Evolutionary conservation across 2,797 vertebrate species (phyloP).

Genomic region (Sebastes umbrosus): DNA sequence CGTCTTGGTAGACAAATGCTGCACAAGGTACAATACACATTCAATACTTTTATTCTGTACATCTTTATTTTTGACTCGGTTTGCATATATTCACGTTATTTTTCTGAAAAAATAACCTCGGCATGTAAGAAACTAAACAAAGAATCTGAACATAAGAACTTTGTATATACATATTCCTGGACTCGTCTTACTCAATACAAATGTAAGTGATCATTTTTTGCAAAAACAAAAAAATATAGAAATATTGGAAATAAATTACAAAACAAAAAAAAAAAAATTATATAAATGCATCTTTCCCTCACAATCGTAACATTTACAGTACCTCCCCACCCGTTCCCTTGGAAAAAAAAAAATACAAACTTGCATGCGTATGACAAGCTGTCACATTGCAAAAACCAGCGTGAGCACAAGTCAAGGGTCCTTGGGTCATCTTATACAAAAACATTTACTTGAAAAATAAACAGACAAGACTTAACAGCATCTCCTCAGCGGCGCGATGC

Average conservation of each 20-base stretch:
- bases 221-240: conserved; percentile 71
- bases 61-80: conserved; percentile 82
- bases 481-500: conserved; percentile 17
- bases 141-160: conserved; percentile 87
- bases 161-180: conserved; percentile 83
- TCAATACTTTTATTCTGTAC: conserved; percentile 85
- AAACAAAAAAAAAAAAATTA: conserved; percentile 62
- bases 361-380: conserved; percentile 55
- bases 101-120: conserved; percentile 97
- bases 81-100: conserved; percentile 92
- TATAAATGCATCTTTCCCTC: conserved; percentile 67
- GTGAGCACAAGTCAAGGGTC: conserved; percentile 60
- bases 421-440: conserved; percentile 41
- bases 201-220: conserved; percentile 88
- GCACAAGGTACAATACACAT: conserved; percentile 85
- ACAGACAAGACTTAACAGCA: conserved; percentile 17
- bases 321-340: conserved; percentile 19
- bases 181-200: conserved; percentile 92
- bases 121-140: conserved; percentile 93
- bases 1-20: conserved; percentile 78
- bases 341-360: conserved; percentile 38
- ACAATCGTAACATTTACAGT: conserved; percentile 47
- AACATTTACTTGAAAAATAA: conserved; percentile 53
- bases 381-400: conserved; percentile 55
- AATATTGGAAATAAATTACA: conserved; percentile 77